Evolutionary conservation across 2,113 vertebrate species (phyloP).

Genomic region (Aix galericulata): DNA sequence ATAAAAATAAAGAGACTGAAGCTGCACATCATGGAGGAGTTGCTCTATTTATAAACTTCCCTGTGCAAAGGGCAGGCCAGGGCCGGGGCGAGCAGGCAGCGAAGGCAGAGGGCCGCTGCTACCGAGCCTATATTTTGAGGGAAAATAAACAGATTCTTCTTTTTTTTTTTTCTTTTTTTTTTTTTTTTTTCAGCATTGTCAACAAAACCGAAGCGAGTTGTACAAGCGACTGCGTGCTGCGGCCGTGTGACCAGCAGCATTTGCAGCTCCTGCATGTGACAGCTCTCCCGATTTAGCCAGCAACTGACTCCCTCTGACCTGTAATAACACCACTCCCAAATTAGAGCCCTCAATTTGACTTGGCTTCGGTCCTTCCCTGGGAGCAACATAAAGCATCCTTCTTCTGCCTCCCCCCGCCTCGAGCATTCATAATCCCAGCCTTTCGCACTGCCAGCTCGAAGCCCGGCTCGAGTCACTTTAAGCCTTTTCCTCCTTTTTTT

Average conservation of each 20-base stretch:
- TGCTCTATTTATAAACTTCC: conserved; percentile 59
- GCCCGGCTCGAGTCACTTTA: conserved; percentile 51
- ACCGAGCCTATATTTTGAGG: neutral
- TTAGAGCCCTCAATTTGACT: conserved; percentile 84
- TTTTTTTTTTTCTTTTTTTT: too few species aligned
- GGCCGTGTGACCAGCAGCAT: conserved; percentile 63
- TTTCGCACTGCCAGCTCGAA: conserved; percentile 71
- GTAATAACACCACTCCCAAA: conserved; percentile 85
- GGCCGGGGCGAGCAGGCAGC: neutral
- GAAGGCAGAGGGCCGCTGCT: neutral
- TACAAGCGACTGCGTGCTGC: conserved; percentile 5
- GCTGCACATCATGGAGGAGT: conserved; percentile 54
- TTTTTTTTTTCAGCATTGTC: neutral
- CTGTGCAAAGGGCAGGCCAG: conserved; percentile 53
- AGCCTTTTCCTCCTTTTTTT: conserved; percentile 56
- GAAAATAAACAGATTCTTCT: neutral
- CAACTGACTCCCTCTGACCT: conserved; percentile 82
- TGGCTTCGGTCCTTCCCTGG: conserved; percentile 74
- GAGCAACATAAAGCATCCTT: conserved; percentile 78
- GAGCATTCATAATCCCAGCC: conserved; percentile 70
- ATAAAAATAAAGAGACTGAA: conserved; percentile 75
- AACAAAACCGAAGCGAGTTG: conserved; percentile 50
- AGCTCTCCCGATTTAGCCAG: conserved; percentile 76
- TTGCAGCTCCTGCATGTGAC: conserved; percentile 75
- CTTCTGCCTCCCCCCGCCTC: conserved; percentile 18